These are phyloP conservation scores for Brachyistius frenatus DNA, from an alignment of 2,113 vertebrate genomes.

Conservation along the genomic window DNA sequence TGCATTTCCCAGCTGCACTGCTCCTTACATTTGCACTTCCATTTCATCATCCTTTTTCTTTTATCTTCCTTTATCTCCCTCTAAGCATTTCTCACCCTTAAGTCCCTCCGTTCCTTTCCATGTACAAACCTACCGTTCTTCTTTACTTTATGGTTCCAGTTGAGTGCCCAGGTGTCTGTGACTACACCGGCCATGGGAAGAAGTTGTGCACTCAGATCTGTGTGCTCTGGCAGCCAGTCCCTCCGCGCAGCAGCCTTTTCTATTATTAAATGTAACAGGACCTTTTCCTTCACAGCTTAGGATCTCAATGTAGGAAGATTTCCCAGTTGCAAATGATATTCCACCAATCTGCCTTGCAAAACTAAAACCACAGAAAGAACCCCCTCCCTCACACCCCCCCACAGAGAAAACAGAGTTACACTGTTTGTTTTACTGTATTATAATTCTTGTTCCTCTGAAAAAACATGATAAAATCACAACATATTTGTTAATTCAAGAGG, in stretches of 20 bases:
- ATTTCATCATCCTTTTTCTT: conserved; percentile 1
- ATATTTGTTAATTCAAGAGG: conserved; percentile 45
- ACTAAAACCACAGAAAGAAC: conserved; percentile 32
- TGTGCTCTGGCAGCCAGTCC: conserved; percentile 52
- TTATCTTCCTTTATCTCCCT: conserved; percentile 2
- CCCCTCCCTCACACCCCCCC: conserved; percentile 12
- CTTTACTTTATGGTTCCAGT: conserved; percentile 37
- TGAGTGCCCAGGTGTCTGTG: conserved; percentile 50
- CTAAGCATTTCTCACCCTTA: conserved; percentile 16
- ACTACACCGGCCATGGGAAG: conserved; percentile 1
- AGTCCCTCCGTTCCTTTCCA: conserved; percentile 30
- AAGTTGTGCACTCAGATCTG: conserved; percentile 43
- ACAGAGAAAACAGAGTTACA: conserved; percentile 26
- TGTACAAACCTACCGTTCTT: background rate
- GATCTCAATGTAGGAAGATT: conserved; percentile 38
- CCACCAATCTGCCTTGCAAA: conserved; percentile 26
- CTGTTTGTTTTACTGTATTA: conserved; percentile 12
- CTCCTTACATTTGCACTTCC: background rate
- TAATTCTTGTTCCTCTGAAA: background rate
- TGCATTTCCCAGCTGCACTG: background rate
- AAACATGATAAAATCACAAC: conserved; percentile 17
- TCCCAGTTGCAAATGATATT: conserved; percentile 32
- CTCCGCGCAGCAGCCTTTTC: conserved; percentile 60
- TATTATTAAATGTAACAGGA: conserved; percentile 74
- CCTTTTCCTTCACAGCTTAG: conserved; percentile 53